phyloP scores from a whole-genome alignment of 2,797 vertebrate species.

The Catostomus latipinnis region DNA sequence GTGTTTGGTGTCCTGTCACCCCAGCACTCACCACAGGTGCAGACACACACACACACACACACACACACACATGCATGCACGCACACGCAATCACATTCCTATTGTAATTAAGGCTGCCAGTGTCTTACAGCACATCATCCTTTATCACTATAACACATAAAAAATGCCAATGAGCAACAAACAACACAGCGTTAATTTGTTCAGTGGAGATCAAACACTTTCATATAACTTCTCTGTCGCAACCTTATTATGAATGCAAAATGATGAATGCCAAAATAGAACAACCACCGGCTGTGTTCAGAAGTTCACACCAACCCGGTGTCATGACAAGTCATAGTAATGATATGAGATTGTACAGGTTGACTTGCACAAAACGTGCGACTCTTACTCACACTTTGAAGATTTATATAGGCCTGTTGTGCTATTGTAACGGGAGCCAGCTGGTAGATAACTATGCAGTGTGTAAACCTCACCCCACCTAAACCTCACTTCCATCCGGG shows the following conservation, averaged over 20 bases:
- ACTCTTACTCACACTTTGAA: too few relatives aligned
- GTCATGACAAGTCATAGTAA: too few relatives aligned
- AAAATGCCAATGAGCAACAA: conserved; percentile 50
- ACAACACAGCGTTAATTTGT: conserved; percentile 47
- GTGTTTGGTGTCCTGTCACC: conserved; percentile 54
- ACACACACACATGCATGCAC: background rate
- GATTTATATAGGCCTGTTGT: too few relatives aligned
- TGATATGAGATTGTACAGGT: too few relatives aligned
- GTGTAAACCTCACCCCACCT: too few relatives aligned
- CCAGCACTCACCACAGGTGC: conserved; percentile 53
- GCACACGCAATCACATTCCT: background rate
- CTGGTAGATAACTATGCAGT: too few relatives aligned
- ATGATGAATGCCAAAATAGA: conserved; percentile 5
- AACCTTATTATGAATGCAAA: background rate
- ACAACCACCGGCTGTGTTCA: too few relatives aligned
- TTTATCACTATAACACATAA: conserved; percentile 58
- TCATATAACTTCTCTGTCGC: conserved; percentile 2
- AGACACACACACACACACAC: background rate
- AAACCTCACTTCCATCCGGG: too few relatives aligned
- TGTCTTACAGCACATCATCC: conserved; percentile 44
- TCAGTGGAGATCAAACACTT: conserved; percentile 34
- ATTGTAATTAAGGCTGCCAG: conserved; percentile 60
- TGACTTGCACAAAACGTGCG: too few relatives aligned
- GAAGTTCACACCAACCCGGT: too few relatives aligned
- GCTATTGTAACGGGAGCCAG: too few relatives aligned